These are phyloP conservation scores for Panurus biarmicus DNA, from an alignment of 2,113 vertebrate genomes.

Conservation along the genomic window DNA sequence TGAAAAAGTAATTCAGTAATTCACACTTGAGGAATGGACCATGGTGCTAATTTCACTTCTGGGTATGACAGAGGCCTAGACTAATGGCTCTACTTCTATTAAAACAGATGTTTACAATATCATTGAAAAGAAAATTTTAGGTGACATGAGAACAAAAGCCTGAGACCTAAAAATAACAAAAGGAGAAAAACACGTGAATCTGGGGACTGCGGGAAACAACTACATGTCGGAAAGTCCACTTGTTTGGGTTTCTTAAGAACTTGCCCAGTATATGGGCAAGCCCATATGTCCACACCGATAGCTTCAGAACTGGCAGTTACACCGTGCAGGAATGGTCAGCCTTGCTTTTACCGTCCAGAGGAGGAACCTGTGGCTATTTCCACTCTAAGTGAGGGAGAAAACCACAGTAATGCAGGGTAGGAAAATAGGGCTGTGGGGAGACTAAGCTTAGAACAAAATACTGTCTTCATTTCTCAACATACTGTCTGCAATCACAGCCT, in stretches of 20 bases:
- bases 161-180: not conserved
- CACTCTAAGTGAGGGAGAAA: not conserved
- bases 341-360: not conserved
- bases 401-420: not conserved
- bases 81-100: not conserved
- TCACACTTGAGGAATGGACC: not conserved
- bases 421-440: not conserved
- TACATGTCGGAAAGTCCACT: not conserved
- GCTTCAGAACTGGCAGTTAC: not conserved
- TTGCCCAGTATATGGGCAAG: not conserved
- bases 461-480: not conserved
- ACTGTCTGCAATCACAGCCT: not conserved
- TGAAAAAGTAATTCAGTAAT: not conserved
- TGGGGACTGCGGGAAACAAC: not conserved
- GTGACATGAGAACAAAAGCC: not conserved
- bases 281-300: accelerated
- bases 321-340: not conserved
- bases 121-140: not conserved
- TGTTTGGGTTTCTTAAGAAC: not conserved
- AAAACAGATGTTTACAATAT: not conserved
- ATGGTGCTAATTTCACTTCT: not conserved
- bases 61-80: not conserved
- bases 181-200: not conserved
- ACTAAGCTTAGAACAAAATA: not conserved
- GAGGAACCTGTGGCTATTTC: not conserved